Percentiles rank a stretch among this genome's conserved stretches.
phyloP scores from a whole-genome alignment of 2,797 vertebrate species.

The Pyrrhura leucotis region DNA sequence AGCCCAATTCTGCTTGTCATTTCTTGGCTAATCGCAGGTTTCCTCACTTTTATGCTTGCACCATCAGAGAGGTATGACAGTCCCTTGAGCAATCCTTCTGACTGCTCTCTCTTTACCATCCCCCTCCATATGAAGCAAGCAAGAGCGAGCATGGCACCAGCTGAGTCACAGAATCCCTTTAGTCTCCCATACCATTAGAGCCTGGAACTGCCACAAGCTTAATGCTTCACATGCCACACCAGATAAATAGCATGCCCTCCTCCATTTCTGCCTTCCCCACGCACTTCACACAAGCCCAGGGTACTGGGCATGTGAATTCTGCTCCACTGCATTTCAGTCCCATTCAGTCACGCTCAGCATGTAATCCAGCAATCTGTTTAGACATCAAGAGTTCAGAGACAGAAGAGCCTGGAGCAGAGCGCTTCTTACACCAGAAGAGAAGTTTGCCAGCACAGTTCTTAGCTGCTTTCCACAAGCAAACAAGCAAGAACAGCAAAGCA shows the following conservation, averaged over 20 bases:
- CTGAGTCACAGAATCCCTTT: slow-evolving; percentile 26
- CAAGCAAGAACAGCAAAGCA: not conserved
- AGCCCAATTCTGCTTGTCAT: not conserved
- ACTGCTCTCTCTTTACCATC: not conserved
- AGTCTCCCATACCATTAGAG: not conserved
- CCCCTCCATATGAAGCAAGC: not conserved
- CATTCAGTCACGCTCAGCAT: not conserved
- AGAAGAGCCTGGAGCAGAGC: slow-evolving; percentile 12
- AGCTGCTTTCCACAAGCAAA: not conserved
- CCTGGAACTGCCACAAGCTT: slow-evolving; percentile 1
- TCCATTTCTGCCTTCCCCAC: not conserved
- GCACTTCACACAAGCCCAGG: not conserved
- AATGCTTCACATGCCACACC: slow-evolving; percentile 2
- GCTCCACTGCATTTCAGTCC: not conserved
- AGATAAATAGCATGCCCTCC: not conserved
- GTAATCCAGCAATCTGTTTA: slow-evolving; percentile 26
- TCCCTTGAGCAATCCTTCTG: not conserved
- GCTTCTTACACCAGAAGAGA: not conserved
- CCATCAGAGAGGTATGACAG: not conserved
- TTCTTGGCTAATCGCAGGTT: not conserved
- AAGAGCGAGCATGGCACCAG: not conserved
- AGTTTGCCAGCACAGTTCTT: not conserved
- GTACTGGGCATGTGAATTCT: not conserved
- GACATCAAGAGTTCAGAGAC: not conserved
- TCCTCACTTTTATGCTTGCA: not conserved